Evolutionary conservation across 35 echinoderm and acorn worm genomes (phyloP).

Genomic region (Acanthaster planci): DNA sequence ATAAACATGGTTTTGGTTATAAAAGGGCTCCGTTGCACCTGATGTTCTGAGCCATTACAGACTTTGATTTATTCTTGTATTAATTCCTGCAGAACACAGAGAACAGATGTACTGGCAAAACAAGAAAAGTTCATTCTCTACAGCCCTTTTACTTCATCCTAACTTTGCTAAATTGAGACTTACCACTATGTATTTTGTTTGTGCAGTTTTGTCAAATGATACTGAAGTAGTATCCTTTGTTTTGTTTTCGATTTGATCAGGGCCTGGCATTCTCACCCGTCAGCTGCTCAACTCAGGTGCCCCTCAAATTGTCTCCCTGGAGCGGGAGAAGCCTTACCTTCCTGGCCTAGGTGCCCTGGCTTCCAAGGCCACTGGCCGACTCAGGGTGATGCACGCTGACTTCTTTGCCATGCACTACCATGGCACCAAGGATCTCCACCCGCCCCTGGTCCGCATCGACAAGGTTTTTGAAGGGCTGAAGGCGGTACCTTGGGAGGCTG

Average conservation of each 20-base stretch:
- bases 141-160: background rate
- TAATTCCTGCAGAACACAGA: no score
- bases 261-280: conserved; percentile 61
- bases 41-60: no score
- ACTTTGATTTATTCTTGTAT: no score
- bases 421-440: conserved; percentile 41
- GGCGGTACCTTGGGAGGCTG: conserved; percentile 66
- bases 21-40: no score
- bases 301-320: conserved; percentile 34
- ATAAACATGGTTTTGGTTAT: no score
- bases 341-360: conserved; percentile 1
- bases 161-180: background rate
- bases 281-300: conserved; percentile 65
- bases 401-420: conserved; percentile 72
- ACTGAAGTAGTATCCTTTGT: background rate
- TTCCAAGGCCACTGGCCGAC: background rate
- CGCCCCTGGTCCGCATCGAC: conserved; percentile 42
- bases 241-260: conserved; percentile 9
- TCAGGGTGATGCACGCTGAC: conserved; percentile 49
- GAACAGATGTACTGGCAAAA: no score
- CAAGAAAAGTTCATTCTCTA: no score
- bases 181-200: background rate
- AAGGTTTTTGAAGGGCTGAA: conserved; percentile 67
- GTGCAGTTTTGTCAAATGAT: background rate
- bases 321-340: conserved; percentile 48